phyloP scores from a whole-genome alignment of 1,140 invertebrate species.

The Aphelinus atriplicis region DNA sequence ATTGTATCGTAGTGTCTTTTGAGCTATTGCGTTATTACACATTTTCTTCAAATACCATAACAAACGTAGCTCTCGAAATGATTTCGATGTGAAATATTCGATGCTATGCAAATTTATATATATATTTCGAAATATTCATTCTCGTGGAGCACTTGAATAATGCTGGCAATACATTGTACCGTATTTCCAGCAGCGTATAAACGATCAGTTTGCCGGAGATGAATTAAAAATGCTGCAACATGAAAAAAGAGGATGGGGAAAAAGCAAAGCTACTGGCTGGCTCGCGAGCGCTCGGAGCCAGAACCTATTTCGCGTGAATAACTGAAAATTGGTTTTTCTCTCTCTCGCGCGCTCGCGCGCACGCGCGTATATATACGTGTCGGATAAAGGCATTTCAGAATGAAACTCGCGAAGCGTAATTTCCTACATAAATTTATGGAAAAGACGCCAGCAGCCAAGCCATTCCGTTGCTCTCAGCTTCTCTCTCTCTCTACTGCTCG shows the following conservation, averaged over 20 bases:
- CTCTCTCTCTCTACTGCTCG: neutral
- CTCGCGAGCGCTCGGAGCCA: neutral
- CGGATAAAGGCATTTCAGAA: constrained; percentile 42
- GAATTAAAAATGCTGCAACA: constrained; percentile 31
- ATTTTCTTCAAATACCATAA: too few relatives aligned
- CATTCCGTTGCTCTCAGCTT: constrained; percentile 35
- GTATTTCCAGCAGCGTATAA: neutral
- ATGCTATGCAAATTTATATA: too few relatives aligned
- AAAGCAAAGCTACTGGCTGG: neutral
- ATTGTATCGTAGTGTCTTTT: too few relatives aligned
- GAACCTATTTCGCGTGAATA: constrained; percentile 37
- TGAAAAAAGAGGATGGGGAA: neutral
- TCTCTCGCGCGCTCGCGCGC: too few relatives aligned
- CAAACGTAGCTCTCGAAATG: too few relatives aligned
- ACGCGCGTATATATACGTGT: constrained; percentile 22
- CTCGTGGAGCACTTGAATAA: too few relatives aligned
- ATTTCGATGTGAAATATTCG: too few relatives aligned
- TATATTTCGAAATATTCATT: too few relatives aligned
- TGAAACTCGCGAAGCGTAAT: constrained; percentile 43
- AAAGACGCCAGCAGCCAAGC: constrained; percentile 43
- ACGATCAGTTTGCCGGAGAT: neutral
- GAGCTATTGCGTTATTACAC: too few relatives aligned
- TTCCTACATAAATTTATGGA: constrained; percentile 41
- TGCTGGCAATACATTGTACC: too few relatives aligned
- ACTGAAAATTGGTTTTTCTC: constrained; percentile 42